phyloP scores from a whole-genome alignment of 2,888 invertebrate species.

The Ophion ventricosus region DNA sequence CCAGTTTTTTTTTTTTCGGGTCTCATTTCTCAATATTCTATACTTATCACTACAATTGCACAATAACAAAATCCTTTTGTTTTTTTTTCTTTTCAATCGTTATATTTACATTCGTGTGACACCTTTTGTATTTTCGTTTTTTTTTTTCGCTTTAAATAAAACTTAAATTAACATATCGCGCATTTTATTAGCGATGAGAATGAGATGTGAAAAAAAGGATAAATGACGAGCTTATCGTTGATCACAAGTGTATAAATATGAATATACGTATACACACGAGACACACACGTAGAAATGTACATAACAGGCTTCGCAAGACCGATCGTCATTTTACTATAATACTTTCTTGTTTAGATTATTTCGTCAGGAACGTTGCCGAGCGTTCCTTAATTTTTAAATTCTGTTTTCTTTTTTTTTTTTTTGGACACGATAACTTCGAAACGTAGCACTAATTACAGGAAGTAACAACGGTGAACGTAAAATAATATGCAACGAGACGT shows the following conservation, averaged over 20 bases:
- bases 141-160: constrained; percentile 6
- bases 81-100: constrained; percentile 7
- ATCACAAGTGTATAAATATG: constrained; percentile 4
- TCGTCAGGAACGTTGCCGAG: constrained; percentile 52
- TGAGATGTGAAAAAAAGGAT: not conserved
- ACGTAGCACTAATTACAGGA: not conserved
- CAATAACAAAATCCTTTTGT: not conserved
- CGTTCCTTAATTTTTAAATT: constrained; percentile 36
- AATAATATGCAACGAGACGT: not conserved
- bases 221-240: not conserved
- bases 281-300: constrained; percentile 26
- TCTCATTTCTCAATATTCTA: not conserved
- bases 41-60: not conserved
- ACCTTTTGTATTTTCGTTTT: constrained; percentile 9
- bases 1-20: not conserved
- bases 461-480: not conserved
- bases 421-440: constrained; percentile 16
- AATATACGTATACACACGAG: not conserved
- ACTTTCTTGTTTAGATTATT: constrained; percentile 2
- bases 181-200: constrained; percentile 14
- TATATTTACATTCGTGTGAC: constrained; percentile 14
- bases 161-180: constrained; percentile 7
- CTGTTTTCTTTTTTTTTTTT: constrained; percentile 10
- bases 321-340: constrained; percentile 29
- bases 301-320: constrained; percentile 52